Evolutionary conservation across 1,140 invertebrate genomes (phyloP), one percentile per base, ranked within the genome.

Genomic region (Lepidurus apus): DNA sequence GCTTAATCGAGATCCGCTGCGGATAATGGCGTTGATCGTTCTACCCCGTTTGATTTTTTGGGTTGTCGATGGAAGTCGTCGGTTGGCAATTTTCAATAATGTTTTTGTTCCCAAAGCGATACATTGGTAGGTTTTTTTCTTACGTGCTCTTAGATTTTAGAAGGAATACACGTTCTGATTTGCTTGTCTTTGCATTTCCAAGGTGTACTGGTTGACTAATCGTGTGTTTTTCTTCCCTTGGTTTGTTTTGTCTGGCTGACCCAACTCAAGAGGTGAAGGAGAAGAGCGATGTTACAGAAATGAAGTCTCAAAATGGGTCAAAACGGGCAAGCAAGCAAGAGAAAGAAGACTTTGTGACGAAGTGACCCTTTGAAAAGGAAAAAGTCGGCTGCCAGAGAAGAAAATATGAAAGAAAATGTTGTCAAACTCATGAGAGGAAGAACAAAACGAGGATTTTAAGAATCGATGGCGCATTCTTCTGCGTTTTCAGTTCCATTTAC

Each of bases 121-220:
- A 9, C 17, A 9, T 65, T 65, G 53, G 53, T 65, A 65, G 53
- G 53, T 65, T 65, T 65, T 47, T 17, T 17, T 65, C 53, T 65
- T 65, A 65, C 53, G 53, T 65, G 53, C 53, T 65, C 53, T 65
- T 65, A n/a, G 13, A 65, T 13, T 21, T 21, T 65, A 65, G 21
- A 65, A 65, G 17, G 53, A 65, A 65, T 65, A 65, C 53, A 65
- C 53, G 53, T 65, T 13, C 53, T 65, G 53, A 65, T 65, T 65
- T 65, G 53, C 53, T 9, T 17, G 17, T 65, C 21, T 65, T 65
- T 65, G 53, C 53, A 65, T 21, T 9, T 65, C 13, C 53, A 65
- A 21, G 17, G 17, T 9, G 5, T 13, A 17, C 21, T 8, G 34
- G 34, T 65, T 65, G 4, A 65, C 53, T 65, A 65, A 65, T 65